A percentile compares a stretch with the other conserved stretches of the same genome.
phyloP scores from a whole-genome alignment of 2,888 invertebrate genomes.

The Dolichopus griseipennis region DNA sequence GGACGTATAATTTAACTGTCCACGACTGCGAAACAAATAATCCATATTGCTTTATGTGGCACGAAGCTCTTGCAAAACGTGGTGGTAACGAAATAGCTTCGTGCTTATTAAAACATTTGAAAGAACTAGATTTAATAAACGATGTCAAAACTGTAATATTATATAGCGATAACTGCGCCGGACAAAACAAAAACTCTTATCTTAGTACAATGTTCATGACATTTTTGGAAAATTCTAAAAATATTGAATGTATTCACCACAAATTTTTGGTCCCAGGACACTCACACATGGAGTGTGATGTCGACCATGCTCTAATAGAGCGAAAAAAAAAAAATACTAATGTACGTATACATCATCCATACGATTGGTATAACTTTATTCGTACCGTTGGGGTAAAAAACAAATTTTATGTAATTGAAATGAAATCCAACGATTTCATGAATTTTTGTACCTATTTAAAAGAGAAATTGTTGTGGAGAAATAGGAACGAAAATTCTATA shows the following conservation, averaged over 20 bases:
- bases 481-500: neutral
- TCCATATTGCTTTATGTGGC: neutral
- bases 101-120: neutral
- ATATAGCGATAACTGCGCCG: neutral
- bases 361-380: conserved; percentile 18
- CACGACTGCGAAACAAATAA: neutral
- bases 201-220: neutral
- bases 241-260: neutral
- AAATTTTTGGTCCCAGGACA: neutral
- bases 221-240: neutral
- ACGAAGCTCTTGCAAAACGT: neutral
- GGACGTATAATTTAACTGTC: neutral
- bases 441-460: neutral
- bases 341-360: neutral
- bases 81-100: neutral
- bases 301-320: neutral
- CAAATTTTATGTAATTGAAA: conserved; percentile 10
- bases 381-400: conserved; percentile 11
- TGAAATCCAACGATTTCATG: neutral
- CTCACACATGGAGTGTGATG: conserved; percentile 16
- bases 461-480: conserved; percentile 7
- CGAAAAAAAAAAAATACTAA: neutral
- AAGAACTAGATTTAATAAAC: neutral
- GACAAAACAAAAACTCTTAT: neutral
- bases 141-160: neutral